Evolutionary conservation across 2,888 invertebrate genomes (phyloP), one percentile per base, ranked within the genome.

Genomic region (Caenorhabditis uteleia): DNA sequence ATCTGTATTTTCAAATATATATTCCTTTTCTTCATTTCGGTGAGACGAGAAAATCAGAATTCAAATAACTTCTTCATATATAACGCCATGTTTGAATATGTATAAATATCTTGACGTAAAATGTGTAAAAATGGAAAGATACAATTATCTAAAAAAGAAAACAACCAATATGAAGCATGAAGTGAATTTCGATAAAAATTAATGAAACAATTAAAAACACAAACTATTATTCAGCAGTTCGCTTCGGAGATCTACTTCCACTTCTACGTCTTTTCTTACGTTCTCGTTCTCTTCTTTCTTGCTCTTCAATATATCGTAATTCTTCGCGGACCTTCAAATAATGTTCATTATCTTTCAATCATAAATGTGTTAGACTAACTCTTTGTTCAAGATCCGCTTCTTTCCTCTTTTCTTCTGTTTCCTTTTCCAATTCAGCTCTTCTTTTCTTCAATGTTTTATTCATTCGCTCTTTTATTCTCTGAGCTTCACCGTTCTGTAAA

Each of bases 401-500:
- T 34, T 43, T 50, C n/a, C 27, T 47, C 25, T 62, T 66, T 16
- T 74, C 77, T 31, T 72, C 73, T 39, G 77, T 75, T 36, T 77
- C 79, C 16, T 62, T 74, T 12, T 66, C 68, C 59, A 79, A 31
- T 31, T 76, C 70, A 8, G 73, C 62, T 12, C 74, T 68, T 2
- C 73, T 77, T 48, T 77, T 78, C 38, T 62, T 68, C 43, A 80
- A 57, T 21, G 65, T 69, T 42, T 74, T 70, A 50, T 71, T 70
- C 75, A 80, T 72, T 38, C 75, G 72, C 42, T 49, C 42, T 16
- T 70, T 64, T 2, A 80, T 54, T 55, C 73, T 73, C 38, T 58
- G 49, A 1, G 74, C 75, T 33, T 75, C 69, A 14, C 50, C 49
- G 33, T 54, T 60, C 67, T 71, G 49, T 40, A 60, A 51, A 27